These are phyloP conservation scores for Trachelus troglodyta DNA, from an alignment of 2,888 invertebrate genomes.

Conservation along the genomic window DNA sequence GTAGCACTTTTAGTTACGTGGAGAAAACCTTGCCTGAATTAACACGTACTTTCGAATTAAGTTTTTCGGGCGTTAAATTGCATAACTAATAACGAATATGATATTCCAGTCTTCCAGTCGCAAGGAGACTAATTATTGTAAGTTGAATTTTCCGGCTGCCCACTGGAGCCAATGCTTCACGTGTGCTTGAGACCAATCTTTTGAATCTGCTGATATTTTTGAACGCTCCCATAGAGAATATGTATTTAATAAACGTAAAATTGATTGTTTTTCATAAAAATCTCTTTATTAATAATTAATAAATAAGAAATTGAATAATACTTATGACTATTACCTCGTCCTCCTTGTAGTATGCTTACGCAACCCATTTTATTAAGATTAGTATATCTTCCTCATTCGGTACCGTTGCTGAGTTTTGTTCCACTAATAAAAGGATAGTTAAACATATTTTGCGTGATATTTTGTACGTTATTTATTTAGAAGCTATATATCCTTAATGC, in stretches of 20 bases:
- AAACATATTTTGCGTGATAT: too few relatives aligned
- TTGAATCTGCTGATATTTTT: constrained; percentile 74
- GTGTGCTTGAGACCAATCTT: constrained; percentile 75
- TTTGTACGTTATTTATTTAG: too few relatives aligned
- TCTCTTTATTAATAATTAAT: not conserved
- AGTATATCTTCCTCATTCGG: too few relatives aligned
- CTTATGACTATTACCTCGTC: constrained; percentile 71
- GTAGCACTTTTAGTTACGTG: constrained; percentile 91
- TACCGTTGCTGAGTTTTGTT: too few relatives aligned
- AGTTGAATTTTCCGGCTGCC: constrained; percentile 89
- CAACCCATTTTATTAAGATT: constrained; percentile 82
- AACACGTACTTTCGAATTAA: constrained; percentile 77
- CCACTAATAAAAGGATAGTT: not conserved
- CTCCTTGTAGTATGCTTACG: constrained; percentile 81
- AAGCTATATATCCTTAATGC: too few relatives aligned
- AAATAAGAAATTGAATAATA: constrained; percentile 21
- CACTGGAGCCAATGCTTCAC: constrained; percentile 93
- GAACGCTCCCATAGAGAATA: constrained; percentile 66
- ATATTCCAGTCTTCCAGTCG: constrained; percentile 84
- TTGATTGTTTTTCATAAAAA: not conserved
- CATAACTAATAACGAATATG: constrained; percentile 72
- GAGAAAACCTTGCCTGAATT: constrained; percentile 92
- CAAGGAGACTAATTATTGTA: constrained; percentile 68
- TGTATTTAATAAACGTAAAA: too few relatives aligned
- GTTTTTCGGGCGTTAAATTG: constrained; percentile 75